Evolutionary conservation across 2,113 vertebrate genomes (phyloP), one percentile per base, ranked within the genome.

Genomic region (Apeltes quadracus): DNA sequence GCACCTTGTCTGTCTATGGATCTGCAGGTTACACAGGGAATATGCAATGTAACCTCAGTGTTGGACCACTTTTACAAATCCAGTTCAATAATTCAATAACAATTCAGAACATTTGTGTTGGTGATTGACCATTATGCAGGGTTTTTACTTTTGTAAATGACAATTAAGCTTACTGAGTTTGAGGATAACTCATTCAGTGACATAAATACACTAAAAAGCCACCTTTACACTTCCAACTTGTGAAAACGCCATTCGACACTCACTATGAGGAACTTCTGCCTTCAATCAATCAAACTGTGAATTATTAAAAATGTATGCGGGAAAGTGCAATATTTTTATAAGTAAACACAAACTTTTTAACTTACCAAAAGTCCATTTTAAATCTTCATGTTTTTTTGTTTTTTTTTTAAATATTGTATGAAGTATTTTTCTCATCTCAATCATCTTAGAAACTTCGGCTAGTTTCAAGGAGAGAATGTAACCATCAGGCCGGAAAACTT

Each of bases 251-350:
- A 84, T 39, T 20, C 77, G 62, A 78, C 61, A 77, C 29, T 78
- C 74, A 67, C 25, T 25, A 65, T 32, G 68, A 77, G 55, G 39
- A 75, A 65, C 43, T 14, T 58, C 61, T 69, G 77, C 74, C 79
- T 89, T 90, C 69, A 63, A 85, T 79, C 87, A 89, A 87, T 88
- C 69, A 85, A 81, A 91, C 92, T 93, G 92, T 93, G 93, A 93
- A 84, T 85, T 73, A 36, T 76, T 54, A 16, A 57, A 22, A 66
- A 61, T 76, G 61, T 83, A 41, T 87, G 63, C 54, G 78, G 89
- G 54, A 83, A n/a, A 38, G 92, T 94, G 93, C 93, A 94, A 93
- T 94, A 92, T 81, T 69, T 69, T 62, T 79, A n/a, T 67, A 76
- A 38, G 51, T 76, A 72, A 65, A 77, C 67, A 62, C 39, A 80